phyloP scores from a whole-genome alignment of 2,113 vertebrate genomes.

The Chaenogobius annularis region DNA sequence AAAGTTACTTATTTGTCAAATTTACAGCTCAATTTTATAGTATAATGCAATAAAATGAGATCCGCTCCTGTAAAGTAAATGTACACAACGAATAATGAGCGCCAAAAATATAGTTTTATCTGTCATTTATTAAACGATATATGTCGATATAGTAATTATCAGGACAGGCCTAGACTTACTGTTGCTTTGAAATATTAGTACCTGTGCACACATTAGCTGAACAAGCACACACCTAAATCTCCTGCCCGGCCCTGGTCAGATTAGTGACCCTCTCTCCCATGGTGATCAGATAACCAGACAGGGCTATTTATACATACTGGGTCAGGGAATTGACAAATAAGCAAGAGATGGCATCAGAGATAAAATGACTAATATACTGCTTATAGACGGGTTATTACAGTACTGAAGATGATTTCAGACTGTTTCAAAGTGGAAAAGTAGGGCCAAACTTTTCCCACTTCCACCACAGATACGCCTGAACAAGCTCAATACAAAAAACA shows the following conservation, averaged over 20 bases:
- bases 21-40: too few species aligned
- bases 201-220: conserved; percentile 17
- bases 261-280: conserved; percentile 70
- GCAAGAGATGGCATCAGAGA: conserved; percentile 28
- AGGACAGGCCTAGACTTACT: too few species aligned
- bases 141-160: too few species aligned
- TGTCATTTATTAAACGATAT: too few species aligned
- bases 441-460: not conserved
- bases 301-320: conserved; percentile 73
- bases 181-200: conserved; percentile 9
- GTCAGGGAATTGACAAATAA: conserved; percentile 59
- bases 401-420: not conserved
- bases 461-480: conserved; percentile 13
- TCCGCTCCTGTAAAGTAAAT: too few species aligned
- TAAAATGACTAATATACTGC: not conserved
- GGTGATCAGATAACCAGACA: conserved; percentile 71
- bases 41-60: too few species aligned
- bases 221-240: conserved; percentile 44
- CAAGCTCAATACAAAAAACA: conserved; percentile 9
- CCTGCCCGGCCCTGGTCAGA: conserved; percentile 50
- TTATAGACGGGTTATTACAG: not conserved
- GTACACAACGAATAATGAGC: too few species aligned
- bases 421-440: conserved; percentile 10
- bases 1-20: too few species aligned
- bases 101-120: too few species aligned